Percentiles rank a stretch among this genome's conserved stretches.
These are phyloP conservation scores for Protonibea diacanthus DNA, from an alignment of 2,797 vertebrate species.

Conservation along the genomic window DNA sequence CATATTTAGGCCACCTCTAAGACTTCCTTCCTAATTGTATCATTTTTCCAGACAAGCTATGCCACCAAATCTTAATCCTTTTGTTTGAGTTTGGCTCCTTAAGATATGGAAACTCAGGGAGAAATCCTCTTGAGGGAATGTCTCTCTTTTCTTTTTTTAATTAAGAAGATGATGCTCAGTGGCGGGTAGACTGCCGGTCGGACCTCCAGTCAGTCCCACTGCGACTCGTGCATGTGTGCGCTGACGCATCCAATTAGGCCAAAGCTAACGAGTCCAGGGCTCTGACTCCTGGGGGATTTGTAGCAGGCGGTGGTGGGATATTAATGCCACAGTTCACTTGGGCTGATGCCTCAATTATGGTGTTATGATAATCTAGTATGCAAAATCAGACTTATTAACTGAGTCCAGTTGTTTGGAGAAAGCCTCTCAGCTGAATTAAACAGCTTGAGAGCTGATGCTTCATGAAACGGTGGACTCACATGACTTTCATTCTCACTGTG, in stretches of 20 bases:
- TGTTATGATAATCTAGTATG: slow-evolving; percentile 47
- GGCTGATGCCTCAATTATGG: slow-evolving; percentile 35
- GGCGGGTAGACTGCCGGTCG: slow-evolving; percentile 14
- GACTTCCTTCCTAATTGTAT: slow-evolving; percentile 60
- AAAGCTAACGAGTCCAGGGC: slow-evolving; percentile 44
- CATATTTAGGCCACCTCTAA: slow-evolving; percentile 70
- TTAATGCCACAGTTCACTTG: slow-evolving; percentile 58
- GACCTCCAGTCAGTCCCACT: slow-evolving; percentile 49
- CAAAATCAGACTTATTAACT: slow-evolving; percentile 41
- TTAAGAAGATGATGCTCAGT: slow-evolving; percentile 47
- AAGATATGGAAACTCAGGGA: slow-evolving; percentile 66
- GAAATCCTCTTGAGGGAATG: slow-evolving; percentile 65
- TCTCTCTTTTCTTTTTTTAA: slow-evolving; percentile 62
- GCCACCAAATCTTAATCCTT: slow-evolving; percentile 75
- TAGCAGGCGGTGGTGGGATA: slow-evolving; percentile 33
- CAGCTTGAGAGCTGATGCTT: not conserved
- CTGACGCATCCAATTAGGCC: slow-evolving; percentile 76
- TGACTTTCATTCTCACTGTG: not conserved
- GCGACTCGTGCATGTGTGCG: slow-evolving; percentile 47
- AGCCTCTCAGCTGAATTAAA: slow-evolving; percentile 39
- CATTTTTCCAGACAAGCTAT: slow-evolving; percentile 79
- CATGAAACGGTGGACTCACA: not conserved
- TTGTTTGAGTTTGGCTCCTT: slow-evolving; percentile 69
- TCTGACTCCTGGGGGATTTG: slow-evolving; percentile 56
- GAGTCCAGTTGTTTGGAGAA: slow-evolving; percentile 15